phyloP scores from a whole-genome alignment of 2,797 vertebrate species.

The Sphaeramia orbicularis region DNA sequence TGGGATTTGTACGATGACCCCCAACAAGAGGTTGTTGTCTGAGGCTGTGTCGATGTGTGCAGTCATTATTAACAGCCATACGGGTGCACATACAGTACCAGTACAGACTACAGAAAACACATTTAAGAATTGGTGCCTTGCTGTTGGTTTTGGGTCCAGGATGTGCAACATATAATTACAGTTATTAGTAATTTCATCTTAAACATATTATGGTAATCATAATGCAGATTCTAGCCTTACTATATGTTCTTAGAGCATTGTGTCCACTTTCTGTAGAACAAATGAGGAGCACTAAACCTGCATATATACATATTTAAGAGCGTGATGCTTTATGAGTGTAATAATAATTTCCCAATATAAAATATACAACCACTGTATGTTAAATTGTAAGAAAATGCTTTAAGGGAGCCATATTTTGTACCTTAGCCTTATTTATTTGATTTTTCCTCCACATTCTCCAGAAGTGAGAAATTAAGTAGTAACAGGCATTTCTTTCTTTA shows the following conservation, averaged over 20 bases:
- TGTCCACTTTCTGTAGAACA: neutral
- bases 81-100: neutral
- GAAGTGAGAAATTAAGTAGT: conserved; percentile 4
- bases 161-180: too few relatives aligned
- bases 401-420: too few relatives aligned
- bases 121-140: neutral
- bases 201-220: neutral
- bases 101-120: neutral
- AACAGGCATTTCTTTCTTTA: conserved; percentile 10
- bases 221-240: neutral
- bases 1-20: conserved; percentile 37
- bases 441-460: neutral
- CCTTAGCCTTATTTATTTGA: neutral
- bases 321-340: neutral
- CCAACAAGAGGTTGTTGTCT: neutral
- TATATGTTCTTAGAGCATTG: neutral
- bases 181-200: too few relatives aligned
- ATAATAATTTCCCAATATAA: neutral
- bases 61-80: conserved; percentile 32
- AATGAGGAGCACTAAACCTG: neutral
- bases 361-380: neutral
- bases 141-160: too few relatives aligned
- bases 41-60: conserved; percentile 34
- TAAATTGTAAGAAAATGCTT: neutral
- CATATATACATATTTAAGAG: neutral